A percentile compares a stretch with the other conserved stretches of the same genome.
Evolutionary conservation across 1,140 invertebrate genomes (phyloP).

Genomic region (Drosophila micromelanica): DNA sequence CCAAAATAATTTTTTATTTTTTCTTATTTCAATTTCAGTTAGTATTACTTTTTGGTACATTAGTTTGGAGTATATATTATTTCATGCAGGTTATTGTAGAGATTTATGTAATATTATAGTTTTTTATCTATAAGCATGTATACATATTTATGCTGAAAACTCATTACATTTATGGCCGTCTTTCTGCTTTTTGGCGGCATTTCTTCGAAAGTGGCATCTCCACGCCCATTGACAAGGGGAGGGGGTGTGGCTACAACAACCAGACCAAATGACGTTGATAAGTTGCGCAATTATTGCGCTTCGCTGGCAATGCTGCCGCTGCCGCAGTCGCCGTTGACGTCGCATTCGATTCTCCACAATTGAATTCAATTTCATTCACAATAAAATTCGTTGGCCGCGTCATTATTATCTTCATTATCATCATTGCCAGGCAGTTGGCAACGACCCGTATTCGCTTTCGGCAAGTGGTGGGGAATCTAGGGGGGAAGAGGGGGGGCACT

Average conservation of each 20-base stretch:
- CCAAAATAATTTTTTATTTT: constrained; percentile 23
- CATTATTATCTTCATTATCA: constrained; percentile 44
- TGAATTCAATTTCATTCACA: constrained; percentile 65
- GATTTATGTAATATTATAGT: not conserved
- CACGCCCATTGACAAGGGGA: constrained; percentile 5
- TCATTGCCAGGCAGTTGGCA: constrained; percentile 41
- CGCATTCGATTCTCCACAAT: constrained; percentile 53
- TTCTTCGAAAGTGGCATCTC: constrained; percentile 8
- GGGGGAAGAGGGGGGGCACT: not conserved
- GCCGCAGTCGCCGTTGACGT: constrained; percentile 12
- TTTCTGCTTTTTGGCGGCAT: constrained; percentile 5
- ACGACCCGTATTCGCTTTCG: constrained; percentile 34
- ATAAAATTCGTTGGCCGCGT: constrained; percentile 50
- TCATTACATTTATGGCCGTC: constrained; percentile 34
- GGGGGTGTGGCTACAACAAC: constrained; percentile 15
- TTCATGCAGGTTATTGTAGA: not conserved
- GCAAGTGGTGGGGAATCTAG: not conserved
- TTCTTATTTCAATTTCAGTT: constrained; percentile 2
- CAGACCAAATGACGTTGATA: constrained; percentile 48
- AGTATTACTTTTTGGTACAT: constrained; percentile 1
- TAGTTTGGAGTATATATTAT: not conserved
- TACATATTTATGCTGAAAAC: constrained; percentile 34
- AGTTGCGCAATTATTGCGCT: constrained; percentile 62
- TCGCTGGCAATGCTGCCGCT: constrained; percentile 29
- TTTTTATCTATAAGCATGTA: constrained; percentile 13